Evolutionary conservation across 2,113 vertebrate genomes (phyloP).

Genomic region (Cephalopholis sonnerati): DNA sequence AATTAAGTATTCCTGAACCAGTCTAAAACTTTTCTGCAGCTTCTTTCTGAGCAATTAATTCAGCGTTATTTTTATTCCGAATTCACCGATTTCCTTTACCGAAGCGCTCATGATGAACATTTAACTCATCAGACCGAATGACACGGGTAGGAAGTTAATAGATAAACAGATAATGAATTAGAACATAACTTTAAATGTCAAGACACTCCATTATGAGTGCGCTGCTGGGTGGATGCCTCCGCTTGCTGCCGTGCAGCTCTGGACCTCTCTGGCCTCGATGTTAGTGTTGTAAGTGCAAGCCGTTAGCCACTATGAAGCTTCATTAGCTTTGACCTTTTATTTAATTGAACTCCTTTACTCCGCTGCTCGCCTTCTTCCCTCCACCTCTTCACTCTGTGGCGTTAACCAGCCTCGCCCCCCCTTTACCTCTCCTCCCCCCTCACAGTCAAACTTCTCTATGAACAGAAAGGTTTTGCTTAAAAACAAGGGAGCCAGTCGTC

Average conservation of each 20-base stretch:
- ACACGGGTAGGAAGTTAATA: constrained; percentile 41
- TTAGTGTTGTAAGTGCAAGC: constrained; percentile 52
- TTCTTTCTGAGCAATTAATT: not conserved
- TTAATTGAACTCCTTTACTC: constrained; percentile 68
- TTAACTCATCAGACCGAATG: constrained; percentile 15
- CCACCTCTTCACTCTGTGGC: constrained; percentile 30
- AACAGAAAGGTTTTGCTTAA: constrained; percentile 29
- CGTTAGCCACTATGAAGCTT: constrained; percentile 69
- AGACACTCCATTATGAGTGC: constrained; percentile 28
- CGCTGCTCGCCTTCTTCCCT: constrained; percentile 15
- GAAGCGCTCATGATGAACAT: not conserved
- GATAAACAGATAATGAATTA: constrained; percentile 64
- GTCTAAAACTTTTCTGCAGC: not conserved
- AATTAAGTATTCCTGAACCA: not conserved
- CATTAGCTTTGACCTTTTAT: constrained; percentile 82
- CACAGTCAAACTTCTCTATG: constrained; percentile 1
- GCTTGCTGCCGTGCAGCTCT: not conserved
- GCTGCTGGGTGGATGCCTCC: constrained; percentile 15
- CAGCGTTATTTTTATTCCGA: not conserved
- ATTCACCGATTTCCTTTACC: not conserved
- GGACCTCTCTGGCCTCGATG: constrained; percentile 33
- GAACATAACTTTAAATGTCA: constrained; percentile 73
- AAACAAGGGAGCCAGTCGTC: constrained; percentile 1
- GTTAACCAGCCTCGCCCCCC: constrained; percentile 14
- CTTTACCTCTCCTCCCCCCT: constrained; percentile 1